phyloP scores from a whole-genome alignment of 92 coral and sea anemone species.

The Pocillopora meandrina region DNA sequence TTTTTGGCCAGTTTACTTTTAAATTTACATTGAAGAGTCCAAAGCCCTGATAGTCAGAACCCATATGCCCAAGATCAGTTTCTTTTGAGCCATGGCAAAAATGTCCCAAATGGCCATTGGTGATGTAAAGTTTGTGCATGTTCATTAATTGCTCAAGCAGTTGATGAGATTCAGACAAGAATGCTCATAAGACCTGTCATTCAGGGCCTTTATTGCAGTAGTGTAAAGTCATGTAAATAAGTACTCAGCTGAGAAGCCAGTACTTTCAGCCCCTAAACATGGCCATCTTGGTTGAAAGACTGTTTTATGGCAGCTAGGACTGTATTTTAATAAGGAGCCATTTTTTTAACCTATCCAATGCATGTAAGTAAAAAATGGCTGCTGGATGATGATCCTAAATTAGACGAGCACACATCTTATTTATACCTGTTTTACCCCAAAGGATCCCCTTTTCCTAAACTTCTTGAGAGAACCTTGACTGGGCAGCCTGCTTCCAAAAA shows the following conservation, averaged over 20 bases:
- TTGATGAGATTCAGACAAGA: no score
- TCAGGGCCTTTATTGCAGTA: not conserved
- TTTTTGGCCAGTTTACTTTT: no score
- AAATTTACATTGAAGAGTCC: no score
- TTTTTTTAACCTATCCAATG: not conserved
- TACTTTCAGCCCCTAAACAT: not conserved
- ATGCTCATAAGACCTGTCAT: no score
- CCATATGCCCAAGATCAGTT: no score
- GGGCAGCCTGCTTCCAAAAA: constrained; percentile 55
- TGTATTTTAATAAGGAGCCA: not conserved
- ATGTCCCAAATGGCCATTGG: no score
- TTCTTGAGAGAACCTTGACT: constrained; percentile 46
- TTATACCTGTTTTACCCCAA: constrained; percentile 38
- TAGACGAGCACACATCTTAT: constrained; percentile 12
- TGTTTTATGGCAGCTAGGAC: not conserved
- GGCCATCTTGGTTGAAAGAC: not conserved
- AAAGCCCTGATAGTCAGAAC: no score
- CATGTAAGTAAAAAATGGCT: not conserved
- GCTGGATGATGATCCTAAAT: not conserved
- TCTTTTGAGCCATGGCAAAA: no score
- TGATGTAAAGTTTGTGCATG: no score
- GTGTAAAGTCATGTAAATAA: not conserved
- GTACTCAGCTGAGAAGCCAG: not conserved
- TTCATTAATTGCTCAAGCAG: no score
- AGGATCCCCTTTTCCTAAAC: constrained; percentile 58